Base-by-base conservation (phyloP, 2,888 invertebrate genomes). In the Torymus aiolomorphi region DNA sequence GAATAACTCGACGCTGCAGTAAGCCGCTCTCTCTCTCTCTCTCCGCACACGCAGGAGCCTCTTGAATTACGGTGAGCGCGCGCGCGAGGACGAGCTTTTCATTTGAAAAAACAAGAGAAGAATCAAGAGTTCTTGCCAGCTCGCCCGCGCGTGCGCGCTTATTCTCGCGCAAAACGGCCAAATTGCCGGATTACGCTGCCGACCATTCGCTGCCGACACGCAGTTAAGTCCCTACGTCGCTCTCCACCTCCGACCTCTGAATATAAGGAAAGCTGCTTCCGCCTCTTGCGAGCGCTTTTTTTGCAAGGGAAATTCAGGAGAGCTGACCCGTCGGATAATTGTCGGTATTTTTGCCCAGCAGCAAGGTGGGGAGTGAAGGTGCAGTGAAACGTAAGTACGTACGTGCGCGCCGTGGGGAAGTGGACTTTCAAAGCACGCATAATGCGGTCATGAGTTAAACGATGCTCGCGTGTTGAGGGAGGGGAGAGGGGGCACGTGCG, bases 141-240 rank as follows among this genome's bases (percentile, higher is more conserved):
- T 18, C 61, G 18, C 61, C 13, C 51, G 51, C 14, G 51, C 20
- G 61, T 49, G 18, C 4, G 1, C 16, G 20, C n/a, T n/a, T n/a
- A n/a, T n/a, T n/a, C n/a, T n/a, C 51, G 61, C 51, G 61, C 51
- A 61, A 67, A 61, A 42, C 61, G 69, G 31, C 62, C n/a, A 61
- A 76, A 76, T 76, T 76, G 62, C 69, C 76, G 76, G 69, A 76
- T 76, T 69, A 76, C 51, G 62, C 49, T 24, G 2, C 52, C 51
- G 62, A 42, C 62, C 52, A 61, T 71, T 71, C 61, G 59, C 61
- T n/a, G 14, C 61, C 71, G 59, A 71, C 49, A n/a, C 16, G 16
- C 42, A 56, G 65, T 56, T 65, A 74, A 74, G 56, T 24, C 31
- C n/a, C 49, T 20, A 42, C 31, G n/a, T 65, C 18, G 11, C 13